phyloP scores from a whole-genome alignment of 2,797 vertebrate species.

The Alcedo atthis region DNA sequence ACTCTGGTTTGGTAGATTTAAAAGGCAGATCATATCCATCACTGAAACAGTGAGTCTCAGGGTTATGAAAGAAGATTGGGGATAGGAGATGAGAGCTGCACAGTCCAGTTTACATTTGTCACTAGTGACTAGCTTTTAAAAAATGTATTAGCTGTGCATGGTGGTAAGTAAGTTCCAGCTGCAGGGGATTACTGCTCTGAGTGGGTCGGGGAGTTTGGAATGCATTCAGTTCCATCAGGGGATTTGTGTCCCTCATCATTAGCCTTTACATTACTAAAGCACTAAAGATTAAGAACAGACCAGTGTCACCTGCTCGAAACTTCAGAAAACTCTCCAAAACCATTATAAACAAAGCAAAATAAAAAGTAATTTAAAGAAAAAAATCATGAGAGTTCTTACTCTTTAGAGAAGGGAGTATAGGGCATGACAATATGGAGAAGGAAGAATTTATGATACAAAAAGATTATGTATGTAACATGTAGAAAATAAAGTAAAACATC shows the following conservation, averaged over 20 bases:
- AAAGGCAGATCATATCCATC: constrained; percentile 80
- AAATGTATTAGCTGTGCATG: constrained; percentile 90
- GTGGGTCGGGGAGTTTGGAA: constrained; percentile 91
- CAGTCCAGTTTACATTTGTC: constrained; percentile 89
- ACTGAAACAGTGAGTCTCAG: constrained; percentile 72
- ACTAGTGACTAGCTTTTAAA: constrained; percentile 93
- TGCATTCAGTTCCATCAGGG: constrained; percentile 87
- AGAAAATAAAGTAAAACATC: constrained; percentile 41
- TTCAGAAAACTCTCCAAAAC: constrained; percentile 66
- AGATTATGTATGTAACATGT: constrained; percentile 1
- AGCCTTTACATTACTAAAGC: constrained; percentile 79
- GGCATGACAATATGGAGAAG: neutral
- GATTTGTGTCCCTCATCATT: constrained; percentile 85
- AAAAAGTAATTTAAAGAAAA: neutral
- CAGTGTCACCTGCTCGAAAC: constrained; percentile 82
- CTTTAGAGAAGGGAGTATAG: neutral
- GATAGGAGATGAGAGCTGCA: constrained; percentile 66
- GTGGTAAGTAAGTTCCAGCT: constrained; percentile 92
- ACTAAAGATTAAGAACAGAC: constrained; percentile 81
- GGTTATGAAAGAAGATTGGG: constrained; percentile 78
- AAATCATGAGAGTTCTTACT: neutral
- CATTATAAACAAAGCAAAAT: constrained; percentile 40
- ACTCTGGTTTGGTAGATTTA: constrained; percentile 72
- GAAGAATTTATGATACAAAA: neutral
- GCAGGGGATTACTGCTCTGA: constrained; percentile 97